Percentiles rank a stretch among this genome's conserved stretches.
Conservation (phyloP, 2,888 invertebrate genomes). For the Hypena proboscidalis region DNA sequence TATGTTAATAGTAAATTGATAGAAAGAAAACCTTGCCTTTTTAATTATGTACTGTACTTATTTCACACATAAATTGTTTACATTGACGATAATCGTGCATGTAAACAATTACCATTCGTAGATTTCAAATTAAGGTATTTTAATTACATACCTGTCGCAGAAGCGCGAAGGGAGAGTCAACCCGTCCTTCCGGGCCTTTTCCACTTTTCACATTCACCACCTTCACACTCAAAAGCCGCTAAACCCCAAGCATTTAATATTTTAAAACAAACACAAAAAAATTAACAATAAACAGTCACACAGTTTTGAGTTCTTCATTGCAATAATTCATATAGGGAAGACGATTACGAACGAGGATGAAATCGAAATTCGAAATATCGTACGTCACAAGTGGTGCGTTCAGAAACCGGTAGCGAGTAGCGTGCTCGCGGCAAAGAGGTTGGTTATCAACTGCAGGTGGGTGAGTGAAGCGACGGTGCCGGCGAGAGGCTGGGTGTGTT, state of each 20-base stretch:
- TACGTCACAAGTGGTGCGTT: conserved; percentile 37
- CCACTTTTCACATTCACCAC: conserved; percentile 70
- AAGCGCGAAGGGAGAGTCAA: conserved; percentile 62
- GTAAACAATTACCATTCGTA: conserved; percentile 34
- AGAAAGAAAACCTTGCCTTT: too few relatives aligned
- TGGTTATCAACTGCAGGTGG: conserved; percentile 72
- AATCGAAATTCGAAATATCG: conserved; percentile 33
- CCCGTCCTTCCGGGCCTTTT: conserved; percentile 67
- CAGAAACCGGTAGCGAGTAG: conserved; percentile 44
- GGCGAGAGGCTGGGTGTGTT: conserved; percentile 66
- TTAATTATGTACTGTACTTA: too few relatives aligned
- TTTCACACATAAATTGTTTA: background rate
- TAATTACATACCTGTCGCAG: conserved; percentile 66
- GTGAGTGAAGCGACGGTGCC: conserved; percentile 36
- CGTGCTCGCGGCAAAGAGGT: conserved; percentile 65
- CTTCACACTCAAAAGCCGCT: conserved; percentile 34
- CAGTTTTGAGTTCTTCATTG: conserved; percentile 34
- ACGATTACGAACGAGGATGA: conserved; percentile 7
- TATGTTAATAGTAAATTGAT: too few relatives aligned
- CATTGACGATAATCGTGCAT: background rate
- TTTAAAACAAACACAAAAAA: conserved; percentile 31
- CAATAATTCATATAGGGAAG: conserved; percentile 26
- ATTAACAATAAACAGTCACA: conserved; percentile 35
- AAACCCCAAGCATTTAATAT: conserved; percentile 23
- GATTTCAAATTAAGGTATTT: conserved; percentile 14